Conservation (phyloP, 2,797 vertebrate genomes). For the Tangara arthus region DNA sequence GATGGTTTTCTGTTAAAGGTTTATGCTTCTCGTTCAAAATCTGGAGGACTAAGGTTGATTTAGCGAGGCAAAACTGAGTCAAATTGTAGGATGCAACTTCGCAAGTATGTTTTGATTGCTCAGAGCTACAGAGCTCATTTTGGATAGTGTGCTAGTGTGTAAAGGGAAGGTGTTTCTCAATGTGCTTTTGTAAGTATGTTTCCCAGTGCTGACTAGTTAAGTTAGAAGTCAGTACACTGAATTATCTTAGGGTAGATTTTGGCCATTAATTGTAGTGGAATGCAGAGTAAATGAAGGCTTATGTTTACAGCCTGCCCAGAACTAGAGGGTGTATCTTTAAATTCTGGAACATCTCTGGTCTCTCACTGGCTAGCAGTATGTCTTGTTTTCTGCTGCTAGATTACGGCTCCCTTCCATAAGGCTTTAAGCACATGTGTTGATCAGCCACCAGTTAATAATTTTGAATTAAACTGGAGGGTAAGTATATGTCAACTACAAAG, state of each 20-base stretch:
- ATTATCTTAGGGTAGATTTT: not conserved
- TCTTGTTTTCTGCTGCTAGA: not conserved
- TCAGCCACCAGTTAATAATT: not conserved
- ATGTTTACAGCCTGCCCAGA: not conserved
- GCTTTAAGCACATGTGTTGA: not conserved
- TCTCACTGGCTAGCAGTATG: not conserved
- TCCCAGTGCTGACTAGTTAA: not conserved
- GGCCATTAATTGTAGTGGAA: not conserved
- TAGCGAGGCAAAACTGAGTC: not conserved
- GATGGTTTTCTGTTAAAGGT: not conserved
- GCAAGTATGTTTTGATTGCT: not conserved
- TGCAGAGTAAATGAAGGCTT: not conserved
- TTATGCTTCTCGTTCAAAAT: not conserved
- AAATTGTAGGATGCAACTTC: fast-evolving
- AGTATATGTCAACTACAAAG: not conserved
- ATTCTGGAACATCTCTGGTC: not conserved
- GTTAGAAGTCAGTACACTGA: not conserved
- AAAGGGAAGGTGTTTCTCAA: not conserved
- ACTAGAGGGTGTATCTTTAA: not conserved
- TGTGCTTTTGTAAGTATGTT: not conserved
- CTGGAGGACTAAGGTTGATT: not conserved
- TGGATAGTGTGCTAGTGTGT: not conserved
- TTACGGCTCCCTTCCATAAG: not conserved
- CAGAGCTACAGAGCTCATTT: not conserved
- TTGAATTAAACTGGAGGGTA: not conserved